Evolutionary conservation across 1,140 invertebrate genomes (phyloP), one percentile per base, ranked within the genome.

Genomic region (Zaprionus taronus): DNA sequence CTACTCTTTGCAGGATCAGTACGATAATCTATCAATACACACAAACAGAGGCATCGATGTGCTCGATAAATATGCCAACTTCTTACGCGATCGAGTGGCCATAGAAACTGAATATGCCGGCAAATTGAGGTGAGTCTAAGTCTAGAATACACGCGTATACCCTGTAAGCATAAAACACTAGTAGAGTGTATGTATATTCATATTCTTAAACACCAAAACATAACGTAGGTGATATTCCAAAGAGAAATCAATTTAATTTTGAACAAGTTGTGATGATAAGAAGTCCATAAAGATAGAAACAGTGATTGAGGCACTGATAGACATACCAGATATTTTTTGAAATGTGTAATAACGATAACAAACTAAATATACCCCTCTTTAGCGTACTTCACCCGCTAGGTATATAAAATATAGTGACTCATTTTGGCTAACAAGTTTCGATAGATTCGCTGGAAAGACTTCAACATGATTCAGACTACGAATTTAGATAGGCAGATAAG

Each of bases 41-140:
- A 99, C 99, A 83, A 96, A 98, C 93, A 99, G 98, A 94, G 98
- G 99, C 91, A 99, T 99, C 87, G 98, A 99, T 83, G 99, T 99
- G 94, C 95, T 99, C 93, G 99, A 99, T 93, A 96, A 96, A 94
- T 99, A 97, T 95, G 97, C 97, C 74, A 96, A 97, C 93, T 99
- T 99, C 92, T 95, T 99, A 60, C 96, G 98, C 79, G 98, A 99
- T 92, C 94, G 98, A 91, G 98, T 98, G 93, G 94, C 95, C 67
- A 99, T 99, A 94, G 99, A 99, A 95, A 95, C 96, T 89, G 98
- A 99, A 94, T 99, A 99, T 94, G 98, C 99, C 76, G 95, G 95
- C 64, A 99, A 98, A 94, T 95, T 99, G 77, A 98, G 98, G 98
- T 99, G 94, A 94, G 93, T 91, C 15, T 22, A 24, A 47, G n/a